Conservation (phyloP, 2,888 invertebrate genomes). For the Drosophila borborema region DNA sequence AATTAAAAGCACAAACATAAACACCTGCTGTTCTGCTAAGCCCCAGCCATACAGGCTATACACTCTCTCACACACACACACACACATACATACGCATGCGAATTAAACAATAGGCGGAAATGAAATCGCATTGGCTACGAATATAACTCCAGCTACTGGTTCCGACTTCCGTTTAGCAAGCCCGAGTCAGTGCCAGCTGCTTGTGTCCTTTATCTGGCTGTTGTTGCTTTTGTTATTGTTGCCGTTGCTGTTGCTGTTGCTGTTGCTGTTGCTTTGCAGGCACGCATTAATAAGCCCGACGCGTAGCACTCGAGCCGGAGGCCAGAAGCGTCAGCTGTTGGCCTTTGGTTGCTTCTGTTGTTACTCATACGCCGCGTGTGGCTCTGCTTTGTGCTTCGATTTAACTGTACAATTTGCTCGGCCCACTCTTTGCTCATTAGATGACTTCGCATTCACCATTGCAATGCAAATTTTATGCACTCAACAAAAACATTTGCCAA, state of each 20-base stretch:
- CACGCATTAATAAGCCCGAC: conserved; percentile 42
- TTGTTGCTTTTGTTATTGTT: conserved; percentile 17
- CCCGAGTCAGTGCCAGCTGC: conserved; percentile 47
- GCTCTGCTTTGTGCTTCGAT: conserved; percentile 35
- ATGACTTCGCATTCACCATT: conserved; percentile 39
- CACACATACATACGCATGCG: conserved; percentile 38
- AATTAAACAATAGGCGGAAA: conserved; percentile 66
- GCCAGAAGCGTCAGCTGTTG: conserved; percentile 36
- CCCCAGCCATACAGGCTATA: not conserved
- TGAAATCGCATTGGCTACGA: conserved; percentile 70
- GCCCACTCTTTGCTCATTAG: conserved; percentile 58
- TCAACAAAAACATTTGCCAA: not conserved
- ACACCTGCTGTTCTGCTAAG: conserved; percentile 70
- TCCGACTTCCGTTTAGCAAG: conserved; percentile 16
- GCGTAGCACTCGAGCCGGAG: not conserved
- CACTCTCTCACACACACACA: conserved; percentile 11
- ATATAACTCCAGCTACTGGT: conserved; percentile 29
- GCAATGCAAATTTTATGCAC: conserved; percentile 44
- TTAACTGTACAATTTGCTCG: conserved; percentile 47
- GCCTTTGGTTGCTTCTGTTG: conserved; percentile 30
- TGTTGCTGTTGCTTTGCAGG: conserved; percentile 31
- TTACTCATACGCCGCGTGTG: conserved; percentile 61
- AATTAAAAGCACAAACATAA: conserved; percentile 82
- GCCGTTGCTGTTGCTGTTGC: conserved; percentile 30
- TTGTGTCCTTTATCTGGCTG: conserved; percentile 57